Conservation (phyloP, 2,113 vertebrate genomes). For the human (Homo sapiens) region DNA sequence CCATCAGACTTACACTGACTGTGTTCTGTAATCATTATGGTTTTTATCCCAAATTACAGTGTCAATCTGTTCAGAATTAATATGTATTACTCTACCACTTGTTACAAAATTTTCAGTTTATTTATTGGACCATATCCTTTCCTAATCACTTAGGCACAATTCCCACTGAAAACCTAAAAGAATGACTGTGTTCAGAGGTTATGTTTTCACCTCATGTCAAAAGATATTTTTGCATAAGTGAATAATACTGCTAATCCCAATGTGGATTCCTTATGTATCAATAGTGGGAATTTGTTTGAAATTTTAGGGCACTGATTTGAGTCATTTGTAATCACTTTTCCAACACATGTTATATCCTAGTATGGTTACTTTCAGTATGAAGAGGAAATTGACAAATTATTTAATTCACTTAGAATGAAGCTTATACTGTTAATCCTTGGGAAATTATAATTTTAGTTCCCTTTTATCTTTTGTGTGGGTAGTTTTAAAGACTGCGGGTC, state of each 20-base stretch:
- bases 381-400: constrained; percentile 40
- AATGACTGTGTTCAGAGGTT: constrained; percentile 61
- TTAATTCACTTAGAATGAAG: constrained; percentile 41
- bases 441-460: constrained; percentile 46
- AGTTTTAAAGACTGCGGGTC: constrained; percentile 24
- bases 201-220: constrained; percentile 55
- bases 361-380: constrained; percentile 30
- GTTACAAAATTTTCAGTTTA: constrained; percentile 74
- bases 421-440: constrained; percentile 45
- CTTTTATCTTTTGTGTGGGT: background rate
- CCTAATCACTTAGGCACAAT: constrained; percentile 72
- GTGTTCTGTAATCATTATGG: constrained; percentile 80
- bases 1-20: constrained; percentile 77
- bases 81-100: constrained; percentile 74
- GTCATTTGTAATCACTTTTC: constrained; percentile 65
- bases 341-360: constrained; percentile 45
- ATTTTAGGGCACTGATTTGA: constrained; percentile 51
- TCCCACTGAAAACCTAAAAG: constrained; percentile 68
- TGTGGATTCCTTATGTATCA: constrained; percentile 44
- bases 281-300: constrained; percentile 50
- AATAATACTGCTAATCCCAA: constrained; percentile 64
- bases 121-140: constrained; percentile 72
- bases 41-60: constrained; percentile 76
- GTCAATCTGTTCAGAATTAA: constrained; percentile 81
- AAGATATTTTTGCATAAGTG: constrained; percentile 70